These are phyloP conservation scores for Oscheius sp. DNA, from an alignment of 1,140 invertebrate genomes.

Conservation along the genomic window DNA sequence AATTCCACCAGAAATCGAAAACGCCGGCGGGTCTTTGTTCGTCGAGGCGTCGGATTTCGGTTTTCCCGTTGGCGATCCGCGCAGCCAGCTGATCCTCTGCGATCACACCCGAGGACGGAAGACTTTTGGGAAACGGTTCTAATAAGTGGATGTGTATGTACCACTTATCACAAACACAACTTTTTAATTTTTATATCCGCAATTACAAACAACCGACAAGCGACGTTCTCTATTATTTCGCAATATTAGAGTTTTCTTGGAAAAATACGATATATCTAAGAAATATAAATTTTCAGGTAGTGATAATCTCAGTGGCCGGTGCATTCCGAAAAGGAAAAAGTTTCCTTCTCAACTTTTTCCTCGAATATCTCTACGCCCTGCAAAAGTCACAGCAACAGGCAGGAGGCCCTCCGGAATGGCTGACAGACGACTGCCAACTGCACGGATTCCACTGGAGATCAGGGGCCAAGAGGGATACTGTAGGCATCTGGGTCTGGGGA, in stretches of 20 bases:
- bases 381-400: slow-evolving; percentile 50
- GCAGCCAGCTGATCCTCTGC: background rate
- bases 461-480: slow-evolving; percentile 64
- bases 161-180: too few species aligned
- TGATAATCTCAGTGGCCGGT: slow-evolving; percentile 88
- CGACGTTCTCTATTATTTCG: too few species aligned
- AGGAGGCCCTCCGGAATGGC: slow-evolving; percentile 52
- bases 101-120: background rate
- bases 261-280: too few species aligned
- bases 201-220: background rate
- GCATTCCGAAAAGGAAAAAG: slow-evolving; percentile 96
- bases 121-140: too few species aligned
- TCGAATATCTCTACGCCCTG: slow-evolving; percentile 70
- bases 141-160: too few species aligned
- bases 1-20: too few species aligned
- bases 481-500: slow-evolving; percentile 66
- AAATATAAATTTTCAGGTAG: slow-evolving; percentile 66
- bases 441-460: slow-evolving; percentile 66
- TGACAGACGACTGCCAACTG: slow-evolving; percentile 53
- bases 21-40: background rate
- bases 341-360: slow-evolving; percentile 86
- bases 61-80: slow-evolving; percentile 2
- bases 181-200: too few species aligned
- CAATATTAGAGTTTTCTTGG: too few species aligned
- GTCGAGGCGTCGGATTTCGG: background rate